phyloP scores from a whole-genome alignment of 1,140 invertebrate species.

The Brachionus asplanchnoidis region DNA sequence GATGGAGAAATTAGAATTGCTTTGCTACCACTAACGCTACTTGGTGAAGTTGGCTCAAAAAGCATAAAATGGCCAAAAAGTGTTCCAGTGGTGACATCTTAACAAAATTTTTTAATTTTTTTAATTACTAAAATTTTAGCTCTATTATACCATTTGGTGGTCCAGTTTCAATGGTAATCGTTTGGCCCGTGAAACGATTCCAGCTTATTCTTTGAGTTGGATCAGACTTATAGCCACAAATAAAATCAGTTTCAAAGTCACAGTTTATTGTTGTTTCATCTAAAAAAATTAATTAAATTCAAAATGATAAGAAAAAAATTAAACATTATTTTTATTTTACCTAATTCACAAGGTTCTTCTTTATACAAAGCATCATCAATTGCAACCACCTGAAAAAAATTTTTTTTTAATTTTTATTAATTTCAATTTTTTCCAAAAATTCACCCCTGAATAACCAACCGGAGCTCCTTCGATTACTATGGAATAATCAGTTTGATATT shows the following conservation, averaged over 20 bases:
- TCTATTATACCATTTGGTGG: neutral
- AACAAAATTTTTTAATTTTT: neutral
- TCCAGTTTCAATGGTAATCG: conserved; percentile 3
- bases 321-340: neutral
- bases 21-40: neutral
- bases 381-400: conserved; percentile 42
- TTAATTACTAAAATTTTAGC: neutral
- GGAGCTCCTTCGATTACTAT: neutral
- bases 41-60: neutral
- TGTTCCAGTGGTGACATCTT: neutral
- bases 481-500: neutral
- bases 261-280: conserved; percentile 55
- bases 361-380: conserved; percentile 46
- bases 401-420: neutral
- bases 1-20: neutral
- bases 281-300: neutral
- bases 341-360: neutral
- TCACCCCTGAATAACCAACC: neutral
- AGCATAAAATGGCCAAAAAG: conserved; percentile 31
- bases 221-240: conserved; percentile 72
- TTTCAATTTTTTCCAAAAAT: neutral
- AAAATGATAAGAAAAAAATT: no score
- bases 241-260: conserved; percentile 65
- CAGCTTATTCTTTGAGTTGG: conserved; percentile 71
- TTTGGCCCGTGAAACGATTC: conserved; percentile 47